Percentiles rank a stretch among this genome's conserved stretches.
Conservation (phyloP, 2,888 invertebrate species). For the Hyles lineata region DNA sequence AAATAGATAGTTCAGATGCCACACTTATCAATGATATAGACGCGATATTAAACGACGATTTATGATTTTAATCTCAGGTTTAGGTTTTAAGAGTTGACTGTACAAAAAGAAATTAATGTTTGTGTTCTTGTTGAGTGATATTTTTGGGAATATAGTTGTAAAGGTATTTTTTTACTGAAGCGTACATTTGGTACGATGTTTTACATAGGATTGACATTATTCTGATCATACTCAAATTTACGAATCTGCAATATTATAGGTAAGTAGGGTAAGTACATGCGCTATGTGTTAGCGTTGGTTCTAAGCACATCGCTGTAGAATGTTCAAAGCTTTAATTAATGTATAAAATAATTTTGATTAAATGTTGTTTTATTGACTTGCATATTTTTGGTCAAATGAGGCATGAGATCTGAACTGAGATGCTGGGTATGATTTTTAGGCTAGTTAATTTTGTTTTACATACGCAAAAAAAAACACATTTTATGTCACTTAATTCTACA, state of each 20-base stretch:
- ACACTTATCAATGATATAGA: slow-evolving; percentile 65
- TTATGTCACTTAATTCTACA: too few species aligned
- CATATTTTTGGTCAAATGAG: too few species aligned
- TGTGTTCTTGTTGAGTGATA: slow-evolving; percentile 13
- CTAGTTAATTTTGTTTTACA: too few species aligned
- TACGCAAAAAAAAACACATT: too few species aligned
- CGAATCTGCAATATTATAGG: slow-evolving; percentile 35
- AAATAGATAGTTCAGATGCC: slow-evolving; percentile 51
- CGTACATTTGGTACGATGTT: not conserved
- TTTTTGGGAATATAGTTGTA: slow-evolving; percentile 17
- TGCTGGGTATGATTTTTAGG: too few species aligned
- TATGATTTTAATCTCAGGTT: slow-evolving; percentile 56
- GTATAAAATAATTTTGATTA: slow-evolving; percentile 20
- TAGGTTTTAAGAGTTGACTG: slow-evolving; percentile 5
- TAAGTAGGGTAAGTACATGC: slow-evolving; percentile 32
- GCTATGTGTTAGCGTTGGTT: slow-evolving; percentile 28
- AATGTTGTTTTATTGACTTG: slow-evolving; percentile 16
- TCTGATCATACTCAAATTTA: not conserved
- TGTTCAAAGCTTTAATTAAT: slow-evolving; percentile 51
- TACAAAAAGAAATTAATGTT: slow-evolving; percentile 13
- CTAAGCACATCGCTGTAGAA: slow-evolving; percentile 38
- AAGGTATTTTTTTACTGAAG: not conserved
- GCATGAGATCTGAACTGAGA: too few species aligned
- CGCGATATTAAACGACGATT: slow-evolving; percentile 63
- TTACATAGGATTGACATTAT: slow-evolving; percentile 7